Conservation (phyloP, 2,113 vertebrate genomes). For the Daphoenositta chrysoptera region DNA sequence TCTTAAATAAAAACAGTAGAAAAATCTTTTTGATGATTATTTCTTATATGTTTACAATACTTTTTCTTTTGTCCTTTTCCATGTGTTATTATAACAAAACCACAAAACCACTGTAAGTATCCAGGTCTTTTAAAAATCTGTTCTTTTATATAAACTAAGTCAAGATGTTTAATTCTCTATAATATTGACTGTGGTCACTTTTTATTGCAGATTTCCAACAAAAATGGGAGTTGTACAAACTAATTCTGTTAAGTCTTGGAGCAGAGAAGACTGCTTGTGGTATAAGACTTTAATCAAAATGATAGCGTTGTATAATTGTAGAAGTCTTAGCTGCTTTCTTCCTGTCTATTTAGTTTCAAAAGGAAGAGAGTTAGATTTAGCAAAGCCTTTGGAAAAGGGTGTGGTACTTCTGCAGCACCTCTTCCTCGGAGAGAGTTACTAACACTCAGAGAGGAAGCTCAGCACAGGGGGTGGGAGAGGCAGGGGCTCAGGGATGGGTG, state of each 20-base stretch:
- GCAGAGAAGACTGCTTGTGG: not conserved
- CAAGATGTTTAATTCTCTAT: not conserved
- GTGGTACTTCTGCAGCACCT: not conserved
- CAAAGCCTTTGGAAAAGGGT: not conserved
- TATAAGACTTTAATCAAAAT: not conserved
- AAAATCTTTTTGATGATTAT: not conserved
- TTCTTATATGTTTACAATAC: not conserved
- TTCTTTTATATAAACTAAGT: not conserved
- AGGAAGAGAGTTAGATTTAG: not conserved
- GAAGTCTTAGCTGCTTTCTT: not conserved
- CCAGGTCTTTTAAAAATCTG: not conserved
- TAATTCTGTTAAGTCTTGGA: not conserved
- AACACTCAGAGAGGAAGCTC: not conserved
- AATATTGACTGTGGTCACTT: not conserved
- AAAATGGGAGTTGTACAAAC: not conserved
- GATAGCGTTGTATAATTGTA: not conserved
- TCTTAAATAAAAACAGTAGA: not conserved
- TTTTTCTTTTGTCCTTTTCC: not conserved
- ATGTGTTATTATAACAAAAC: not conserved
- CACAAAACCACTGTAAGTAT: not conserved
- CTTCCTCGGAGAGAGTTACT: not conserved
- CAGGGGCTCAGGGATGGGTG: no score
- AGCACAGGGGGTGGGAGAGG: not conserved
- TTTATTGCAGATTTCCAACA: not conserved
- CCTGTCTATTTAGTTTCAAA: not conserved